Conservation (phyloP, 1,140 invertebrate genomes). For the Aphelenchoides besseyi region DNA sequence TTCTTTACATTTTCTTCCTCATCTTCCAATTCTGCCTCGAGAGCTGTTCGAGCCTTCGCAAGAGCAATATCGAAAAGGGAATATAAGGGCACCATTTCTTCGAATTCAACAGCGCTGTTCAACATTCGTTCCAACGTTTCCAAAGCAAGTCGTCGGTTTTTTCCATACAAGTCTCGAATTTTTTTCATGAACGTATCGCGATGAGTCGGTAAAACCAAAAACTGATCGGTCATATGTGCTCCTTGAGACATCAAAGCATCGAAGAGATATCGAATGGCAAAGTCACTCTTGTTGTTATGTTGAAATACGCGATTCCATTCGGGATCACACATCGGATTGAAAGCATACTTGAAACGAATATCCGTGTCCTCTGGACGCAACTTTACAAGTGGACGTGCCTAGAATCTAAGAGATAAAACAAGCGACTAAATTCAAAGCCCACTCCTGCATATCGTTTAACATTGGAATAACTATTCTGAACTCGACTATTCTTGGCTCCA, state of each 20-base stretch:
- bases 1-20: conserved; percentile 28
- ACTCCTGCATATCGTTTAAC: neutral
- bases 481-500: neutral
- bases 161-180: neutral
- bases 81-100: conserved; percentile 23
- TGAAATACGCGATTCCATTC: neutral
- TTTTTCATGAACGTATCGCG: neutral
- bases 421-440: too few relatives aligned
- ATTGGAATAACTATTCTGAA: neutral
- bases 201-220: neutral
- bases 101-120: conserved; percentile 27
- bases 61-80: conserved; percentile 33
- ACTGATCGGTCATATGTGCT: conserved; percentile 35
- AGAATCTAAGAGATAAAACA: too few relatives aligned
- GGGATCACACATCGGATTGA: neutral
- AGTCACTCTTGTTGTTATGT: conserved; percentile 14
- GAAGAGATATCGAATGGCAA: conserved; percentile 39
- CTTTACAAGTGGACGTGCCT: neutral
- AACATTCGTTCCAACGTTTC: conserved; percentile 38
- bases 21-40: conserved; percentile 25
- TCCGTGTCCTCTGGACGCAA: neutral
- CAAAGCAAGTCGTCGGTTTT: conserved; percentile 8
- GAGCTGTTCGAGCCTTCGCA: conserved; percentile 13
- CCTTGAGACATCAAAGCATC: conserved; percentile 44
- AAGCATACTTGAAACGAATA: neutral